Percentiles rank a stretch among this genome's conserved stretches.
phyloP scores from a whole-genome alignment of 2,888 invertebrate genomes.

The Odontocerum albicorne region DNA sequence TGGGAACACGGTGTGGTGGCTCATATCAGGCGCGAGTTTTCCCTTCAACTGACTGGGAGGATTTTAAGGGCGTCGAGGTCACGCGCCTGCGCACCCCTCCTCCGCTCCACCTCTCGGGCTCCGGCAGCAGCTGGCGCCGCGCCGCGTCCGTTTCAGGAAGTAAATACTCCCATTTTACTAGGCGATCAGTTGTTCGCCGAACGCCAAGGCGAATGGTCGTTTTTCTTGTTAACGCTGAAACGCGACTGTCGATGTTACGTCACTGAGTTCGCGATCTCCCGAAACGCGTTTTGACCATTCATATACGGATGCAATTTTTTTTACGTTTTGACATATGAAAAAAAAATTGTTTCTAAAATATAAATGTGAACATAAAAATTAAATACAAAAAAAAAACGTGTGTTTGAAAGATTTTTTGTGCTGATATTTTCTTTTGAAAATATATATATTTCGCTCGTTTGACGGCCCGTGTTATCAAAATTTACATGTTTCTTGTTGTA shows the following conservation, averaged over 20 bases:
- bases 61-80: slow-evolving; percentile 3
- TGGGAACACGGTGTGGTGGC: too few species aligned
- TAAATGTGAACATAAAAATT: too few species aligned
- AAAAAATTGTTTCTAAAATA: too few species aligned
- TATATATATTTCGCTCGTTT: too few species aligned
- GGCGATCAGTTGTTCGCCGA: slow-evolving; percentile 20
- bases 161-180: slow-evolving; percentile 9
- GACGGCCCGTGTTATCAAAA: too few species aligned
- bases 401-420: too few species aligned
- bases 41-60: slow-evolving; percentile 8
- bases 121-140: slow-evolving; percentile 10
- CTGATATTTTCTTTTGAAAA: too few species aligned
- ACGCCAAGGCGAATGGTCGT: slow-evolving; percentile 8
- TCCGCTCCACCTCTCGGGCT: neutral
- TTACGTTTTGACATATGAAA: too few species aligned
- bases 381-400: too few species aligned
- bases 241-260: slow-evolving; percentile 6
- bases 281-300: too few species aligned
- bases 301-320: too few species aligned
- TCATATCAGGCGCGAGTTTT: neutral
- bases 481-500: too few species aligned
- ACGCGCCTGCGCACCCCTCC: slow-evolving; percentile 8
- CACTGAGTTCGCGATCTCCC: slow-evolving; percentile 18
- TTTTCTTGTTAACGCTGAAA: neutral
- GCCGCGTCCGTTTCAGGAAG: slow-evolving; percentile 8